Conservation (phyloP, 2,113 vertebrate species). For the Cynoglossus semilaevis region DNA sequence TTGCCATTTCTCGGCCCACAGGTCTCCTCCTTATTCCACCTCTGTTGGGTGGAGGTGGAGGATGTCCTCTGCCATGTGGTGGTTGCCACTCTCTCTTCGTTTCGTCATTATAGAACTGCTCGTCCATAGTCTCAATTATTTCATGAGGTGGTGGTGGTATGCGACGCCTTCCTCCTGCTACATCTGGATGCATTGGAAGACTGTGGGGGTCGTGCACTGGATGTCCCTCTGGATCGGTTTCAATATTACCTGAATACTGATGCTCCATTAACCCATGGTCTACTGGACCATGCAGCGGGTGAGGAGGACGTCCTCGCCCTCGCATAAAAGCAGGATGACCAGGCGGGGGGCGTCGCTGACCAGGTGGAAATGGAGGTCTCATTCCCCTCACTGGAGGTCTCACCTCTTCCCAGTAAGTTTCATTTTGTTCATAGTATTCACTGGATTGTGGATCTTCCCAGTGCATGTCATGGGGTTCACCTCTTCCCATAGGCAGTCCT, state of each 20-base stretch:
- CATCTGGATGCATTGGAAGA: conserved; percentile 76
- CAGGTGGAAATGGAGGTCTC: conserved; percentile 73
- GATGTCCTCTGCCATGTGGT: conserved; percentile 50
- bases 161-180: conserved; percentile 60
- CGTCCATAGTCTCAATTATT: conserved; percentile 42
- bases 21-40: conserved; percentile 70
- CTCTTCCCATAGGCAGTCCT: conserved; percentile 76
- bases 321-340: conserved; percentile 79
- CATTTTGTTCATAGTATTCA: conserved; percentile 82
- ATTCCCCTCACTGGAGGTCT: conserved; percentile 77
- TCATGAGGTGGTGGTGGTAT: conserved; percentile 72
- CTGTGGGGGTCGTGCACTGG: conserved; percentile 67
- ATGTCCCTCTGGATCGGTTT: conserved; percentile 63
- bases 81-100: conserved; percentile 48
- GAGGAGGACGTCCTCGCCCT: conserved; percentile 66
- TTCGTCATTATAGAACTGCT: conserved; percentile 46
- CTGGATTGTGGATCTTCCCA: conserved; percentile 82
- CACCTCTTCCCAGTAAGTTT: conserved; percentile 82
- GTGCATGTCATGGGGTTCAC: conserved; percentile 79
- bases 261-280: conserved; percentile 57
- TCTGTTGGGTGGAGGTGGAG: conserved; percentile 54
- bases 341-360: conserved; percentile 71
- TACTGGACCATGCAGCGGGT: conserved; percentile 55
- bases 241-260: conserved; percentile 50
- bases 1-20: conserved; percentile 74